A percentile compares a stretch with the other conserved stretches of the same genome.
These are phyloP conservation scores for Phyllotreta cruciferae DNA, from an alignment of 2,888 invertebrate genomes.

Conservation along the genomic window DNA sequence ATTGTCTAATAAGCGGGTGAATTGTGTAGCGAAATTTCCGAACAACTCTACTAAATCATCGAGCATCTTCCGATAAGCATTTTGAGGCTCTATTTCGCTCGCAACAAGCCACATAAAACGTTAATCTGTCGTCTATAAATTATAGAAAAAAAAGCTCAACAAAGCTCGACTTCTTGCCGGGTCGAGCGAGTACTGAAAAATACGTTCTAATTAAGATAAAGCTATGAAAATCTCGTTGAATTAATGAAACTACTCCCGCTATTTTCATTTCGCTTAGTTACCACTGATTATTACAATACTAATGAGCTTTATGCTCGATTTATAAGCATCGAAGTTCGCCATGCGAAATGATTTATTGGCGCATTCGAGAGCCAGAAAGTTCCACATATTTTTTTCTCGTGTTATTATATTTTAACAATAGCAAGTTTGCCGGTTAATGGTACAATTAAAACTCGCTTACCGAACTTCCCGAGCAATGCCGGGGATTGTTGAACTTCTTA, in stretches of 20 bases:
- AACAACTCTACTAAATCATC: slow-evolving; percentile 10
- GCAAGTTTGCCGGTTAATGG: no score
- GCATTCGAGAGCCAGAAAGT: no score
- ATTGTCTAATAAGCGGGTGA: no score
- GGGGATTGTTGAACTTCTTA: no score
- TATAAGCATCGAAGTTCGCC: no score
- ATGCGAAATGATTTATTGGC: no score
- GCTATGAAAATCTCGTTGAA: slow-evolving; percentile 6
- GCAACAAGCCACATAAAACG: slow-evolving; percentile 18
- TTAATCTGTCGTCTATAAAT: slow-evolving; percentile 22
- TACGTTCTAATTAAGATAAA: slow-evolving; percentile 24
- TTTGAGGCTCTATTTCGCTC: background rate
- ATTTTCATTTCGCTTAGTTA: background rate
- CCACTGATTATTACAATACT: no score
- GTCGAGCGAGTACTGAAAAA: slow-evolving; percentile 16
- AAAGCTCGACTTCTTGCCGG: slow-evolving; percentile 18
- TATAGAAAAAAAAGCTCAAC: slow-evolving; percentile 21
- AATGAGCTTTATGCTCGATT: no score
- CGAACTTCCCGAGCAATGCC: no score
- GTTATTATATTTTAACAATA: no score
- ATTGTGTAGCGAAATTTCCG: background rate
- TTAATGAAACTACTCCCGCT: background rate
- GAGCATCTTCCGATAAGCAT: slow-evolving; percentile 7
- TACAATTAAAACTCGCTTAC: no score
- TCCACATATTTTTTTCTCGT: no score